A percentile compares a stretch with the other conserved stretches of the same genome.
Conservation (phyloP, 2,888 invertebrate genomes). For the Ophion costatus region DNA sequence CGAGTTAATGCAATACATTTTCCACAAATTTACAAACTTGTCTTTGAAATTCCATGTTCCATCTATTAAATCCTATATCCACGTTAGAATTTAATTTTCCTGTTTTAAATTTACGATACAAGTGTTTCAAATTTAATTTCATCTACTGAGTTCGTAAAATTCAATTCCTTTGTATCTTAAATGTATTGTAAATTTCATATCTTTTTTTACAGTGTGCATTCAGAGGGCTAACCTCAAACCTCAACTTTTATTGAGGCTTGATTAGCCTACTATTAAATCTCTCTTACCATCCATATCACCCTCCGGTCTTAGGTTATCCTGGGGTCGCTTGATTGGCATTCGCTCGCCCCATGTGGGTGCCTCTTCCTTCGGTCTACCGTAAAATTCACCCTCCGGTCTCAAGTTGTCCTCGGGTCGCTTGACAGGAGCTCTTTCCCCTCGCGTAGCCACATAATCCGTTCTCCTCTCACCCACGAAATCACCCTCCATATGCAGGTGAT, state of each 20-base stretch:
- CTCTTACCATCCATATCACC: constrained; percentile 73
- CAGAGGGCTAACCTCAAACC: no score
- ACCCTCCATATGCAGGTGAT: constrained; percentile 90
- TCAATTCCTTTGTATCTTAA: no score
- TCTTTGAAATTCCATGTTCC: no score
- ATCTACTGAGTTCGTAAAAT: no score
- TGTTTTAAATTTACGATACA: no score
- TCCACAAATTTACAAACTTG: no score
- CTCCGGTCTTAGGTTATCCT: constrained; percentile 83
- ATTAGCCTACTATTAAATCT: background rate
- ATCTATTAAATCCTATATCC: no score
- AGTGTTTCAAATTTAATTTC: no score
- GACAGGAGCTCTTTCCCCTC: constrained; percentile 81
- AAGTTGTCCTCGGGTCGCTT: constrained; percentile 84
- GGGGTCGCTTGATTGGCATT: constrained; percentile 80
- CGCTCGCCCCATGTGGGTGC: constrained; percentile 84
- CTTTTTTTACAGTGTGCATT: no score
- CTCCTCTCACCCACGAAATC: constrained; percentile 85
- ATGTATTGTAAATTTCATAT: no score
- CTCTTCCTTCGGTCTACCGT: constrained; percentile 83
- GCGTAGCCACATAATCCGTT: constrained; percentile 84
- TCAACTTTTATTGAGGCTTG: background rate
- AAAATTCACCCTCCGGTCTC: constrained; percentile 81
- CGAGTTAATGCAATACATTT: no score
- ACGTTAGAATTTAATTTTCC: no score